Base-by-base conservation (phyloP, 2,797 vertebrate genomes). In the Botia kubotai region DNA sequence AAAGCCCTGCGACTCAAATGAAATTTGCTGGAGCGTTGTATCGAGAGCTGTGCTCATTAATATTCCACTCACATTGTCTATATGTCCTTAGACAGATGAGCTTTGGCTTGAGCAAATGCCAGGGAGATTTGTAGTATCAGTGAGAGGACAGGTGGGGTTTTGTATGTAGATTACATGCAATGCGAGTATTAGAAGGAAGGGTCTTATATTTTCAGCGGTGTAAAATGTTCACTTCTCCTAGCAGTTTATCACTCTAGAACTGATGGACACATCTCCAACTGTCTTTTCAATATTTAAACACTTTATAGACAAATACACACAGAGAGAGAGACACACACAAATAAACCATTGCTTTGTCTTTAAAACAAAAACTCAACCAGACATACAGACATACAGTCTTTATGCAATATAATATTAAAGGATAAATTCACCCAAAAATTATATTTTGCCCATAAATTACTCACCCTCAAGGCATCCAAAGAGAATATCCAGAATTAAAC, bases 161-260 rank as follows among this genome's bases (percentile, higher is more conserved):
- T 43, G 39, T 65, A 16, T 68, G 65, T 23, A 26, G 16, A 69
- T 58, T 68, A 29, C 36, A 58, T 68, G 16, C 19, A 58, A 16
- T 2, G 29, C 10, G 33, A 55, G 36, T 68, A 2, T 57, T 14
- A n/a, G 8, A 10, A 46, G 23, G 55, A 2, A 46, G 10, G 21
- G 33, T n/a, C 39, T 43, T 68, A 29, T 58, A 23, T 17, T 46
- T 68, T 29, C 75, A 55, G 33, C 8, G 16, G 33, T 6, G 8
- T 75, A 68, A 70, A 23, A 77, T 46, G 13, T 19, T 17, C 39
- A 63, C 55, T 74, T 69, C 53, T 10, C 43, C 4, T 29, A 36
- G 63, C 33, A 57, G 75, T 52, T 19, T 39, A 60, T 72, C 55
- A 62, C 53, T 63, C 53, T 65, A 62, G 52, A 52, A 62, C 58